Percentiles rank a stretch among this genome's conserved stretches.
Evolutionary conservation across 2,113 vertebrate species (phyloP).

Genomic region (Eretmochelys imbricata): DNA sequence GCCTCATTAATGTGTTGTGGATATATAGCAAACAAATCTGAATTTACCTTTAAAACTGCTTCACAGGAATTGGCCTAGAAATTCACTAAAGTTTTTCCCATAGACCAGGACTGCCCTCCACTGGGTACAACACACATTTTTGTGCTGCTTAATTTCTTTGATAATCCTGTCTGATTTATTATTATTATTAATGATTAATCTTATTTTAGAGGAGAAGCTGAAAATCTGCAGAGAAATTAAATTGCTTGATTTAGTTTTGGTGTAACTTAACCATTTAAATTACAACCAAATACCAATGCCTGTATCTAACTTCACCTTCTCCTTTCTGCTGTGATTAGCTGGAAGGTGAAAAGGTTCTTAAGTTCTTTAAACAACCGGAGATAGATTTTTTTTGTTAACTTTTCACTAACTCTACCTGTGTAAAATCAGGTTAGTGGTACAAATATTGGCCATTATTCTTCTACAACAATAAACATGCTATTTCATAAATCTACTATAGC

Average conservation of each 20-base stretch:
- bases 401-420: neutral
- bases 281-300: conserved; percentile 10
- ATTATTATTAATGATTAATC: neutral
- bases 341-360: conserved; percentile 29
- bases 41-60: conserved; percentile 56
- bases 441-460: conserved; percentile 20
- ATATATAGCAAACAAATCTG: conserved; percentile 40
- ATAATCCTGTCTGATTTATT: neutral
- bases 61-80: conserved; percentile 3
- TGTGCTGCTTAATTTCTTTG: conserved; percentile 24
- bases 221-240: conserved; percentile 54
- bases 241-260: conserved; percentile 51
- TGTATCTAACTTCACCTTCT: neutral
- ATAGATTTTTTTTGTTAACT: conserved; percentile 34
- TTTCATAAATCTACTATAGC: conserved; percentile 31
- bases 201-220: conserved; percentile 31
- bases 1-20: conserved; percentile 31
- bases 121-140: conserved; percentile 58
- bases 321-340: conserved; percentile 17
- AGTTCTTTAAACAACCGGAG: conserved; percentile 35
- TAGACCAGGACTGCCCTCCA: conserved; percentile 69
- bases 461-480: neutral
- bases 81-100: neutral
- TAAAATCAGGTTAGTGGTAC: conserved; percentile 30
- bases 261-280: conserved; percentile 4